These are phyloP conservation scores for Calliopsis andreniformis DNA, from an alignment of 1,140 invertebrate genomes.

Conservation along the genomic window DNA sequence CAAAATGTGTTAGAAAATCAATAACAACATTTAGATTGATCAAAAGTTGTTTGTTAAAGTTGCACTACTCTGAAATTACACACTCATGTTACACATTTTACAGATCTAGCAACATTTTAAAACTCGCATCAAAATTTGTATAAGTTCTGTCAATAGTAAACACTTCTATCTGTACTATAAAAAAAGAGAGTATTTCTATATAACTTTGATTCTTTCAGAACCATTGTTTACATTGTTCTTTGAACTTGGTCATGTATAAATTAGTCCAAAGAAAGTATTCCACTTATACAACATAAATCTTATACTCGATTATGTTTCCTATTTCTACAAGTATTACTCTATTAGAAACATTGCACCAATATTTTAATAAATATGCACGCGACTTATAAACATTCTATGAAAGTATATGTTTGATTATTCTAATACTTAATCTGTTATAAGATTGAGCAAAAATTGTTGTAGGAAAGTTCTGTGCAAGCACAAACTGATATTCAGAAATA, in stretches of 20 bases:
- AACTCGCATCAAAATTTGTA: slow-evolving; percentile 31
- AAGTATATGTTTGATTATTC: slow-evolving; percentile 35
- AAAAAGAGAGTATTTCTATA: slow-evolving; percentile 1
- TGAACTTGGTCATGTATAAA: background rate
- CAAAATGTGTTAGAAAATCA: background rate
- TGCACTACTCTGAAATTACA: background rate
- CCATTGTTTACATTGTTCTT: background rate
- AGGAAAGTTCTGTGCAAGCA: slow-evolving; percentile 17
- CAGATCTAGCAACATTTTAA: background rate
- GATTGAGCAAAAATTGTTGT: slow-evolving; percentile 61
- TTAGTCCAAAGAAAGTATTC: background rate
- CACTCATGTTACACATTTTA: background rate
- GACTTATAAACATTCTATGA: slow-evolving; percentile 16
- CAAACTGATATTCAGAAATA: slow-evolving; percentile 1
- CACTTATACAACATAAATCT: background rate
- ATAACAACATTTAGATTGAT: background rate
- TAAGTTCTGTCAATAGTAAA: slow-evolving; percentile 12
- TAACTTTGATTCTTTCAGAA: slow-evolving; percentile 3
- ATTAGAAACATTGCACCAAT: slow-evolving; percentile 35
- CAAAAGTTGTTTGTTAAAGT: background rate
- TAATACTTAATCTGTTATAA: slow-evolving; percentile 55
- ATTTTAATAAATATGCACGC: slow-evolving; percentile 22
- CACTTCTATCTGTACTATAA: slow-evolving; percentile 3
- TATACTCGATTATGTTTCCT: background rate
- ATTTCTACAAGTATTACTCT: slow-evolving; percentile 8